Evolutionary conservation across 2,113 vertebrate genomes (phyloP).

Genomic region (Lanius ludovicianus): DNA sequence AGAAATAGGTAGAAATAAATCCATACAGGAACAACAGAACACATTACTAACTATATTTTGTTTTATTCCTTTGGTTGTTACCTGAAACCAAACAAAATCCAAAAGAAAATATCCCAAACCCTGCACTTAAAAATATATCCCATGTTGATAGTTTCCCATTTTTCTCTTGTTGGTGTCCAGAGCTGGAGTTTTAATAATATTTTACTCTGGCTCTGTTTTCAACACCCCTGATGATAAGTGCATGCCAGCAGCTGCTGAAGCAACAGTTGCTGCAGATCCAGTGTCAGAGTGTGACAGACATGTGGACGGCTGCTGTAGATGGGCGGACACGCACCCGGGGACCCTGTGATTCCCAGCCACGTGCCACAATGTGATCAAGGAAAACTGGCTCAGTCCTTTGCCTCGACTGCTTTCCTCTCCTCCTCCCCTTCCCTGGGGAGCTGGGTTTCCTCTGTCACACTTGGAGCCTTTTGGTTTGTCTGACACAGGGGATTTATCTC

Average conservation of each 20-base stretch:
- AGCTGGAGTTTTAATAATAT: neutral
- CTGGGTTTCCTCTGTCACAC: neutral
- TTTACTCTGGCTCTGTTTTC: neutral
- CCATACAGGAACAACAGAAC: neutral
- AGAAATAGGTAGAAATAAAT: neutral
- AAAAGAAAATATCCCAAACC: neutral
- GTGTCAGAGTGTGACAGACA: slow-evolving; percentile 71
- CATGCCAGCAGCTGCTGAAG: slow-evolving; percentile 32
- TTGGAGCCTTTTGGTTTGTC: neutral
- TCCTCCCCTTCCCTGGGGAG: neutral
- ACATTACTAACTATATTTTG: neutral
- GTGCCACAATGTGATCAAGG: slow-evolving; percentile 20
- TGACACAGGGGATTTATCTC: neutral
- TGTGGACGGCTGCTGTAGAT: neutral
- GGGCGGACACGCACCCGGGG: neutral
- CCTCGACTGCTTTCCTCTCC: neutral
- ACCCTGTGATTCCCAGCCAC: slow-evolving; percentile 33
- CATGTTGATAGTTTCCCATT: neutral
- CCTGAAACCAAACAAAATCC: neutral
- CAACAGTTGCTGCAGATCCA: slow-evolving; percentile 60
- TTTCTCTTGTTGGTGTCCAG: neutral
- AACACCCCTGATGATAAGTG: slow-evolving; percentile 20
- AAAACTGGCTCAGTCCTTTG: neutral
- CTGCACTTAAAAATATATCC: neutral
- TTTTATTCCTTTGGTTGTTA: neutral